Evolutionary conservation across 1,140 invertebrate species (phyloP), one percentile per base, ranked within the genome.

Genomic region (Euwallacea similis): DNA sequence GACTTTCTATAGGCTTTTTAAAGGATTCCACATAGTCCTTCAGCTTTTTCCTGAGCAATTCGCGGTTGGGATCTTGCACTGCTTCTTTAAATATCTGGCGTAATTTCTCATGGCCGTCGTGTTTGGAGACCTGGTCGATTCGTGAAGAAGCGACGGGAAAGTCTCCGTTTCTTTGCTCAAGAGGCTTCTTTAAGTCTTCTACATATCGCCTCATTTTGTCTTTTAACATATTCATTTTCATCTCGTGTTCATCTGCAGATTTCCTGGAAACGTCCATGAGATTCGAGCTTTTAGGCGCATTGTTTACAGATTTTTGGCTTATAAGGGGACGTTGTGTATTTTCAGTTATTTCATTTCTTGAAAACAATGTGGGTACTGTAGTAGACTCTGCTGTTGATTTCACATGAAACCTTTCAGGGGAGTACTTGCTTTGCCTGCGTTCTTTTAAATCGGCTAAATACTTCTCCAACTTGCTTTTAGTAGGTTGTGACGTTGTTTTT

Each of bases 361-460:
- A 33, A 33, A 33, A 33, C 21, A 33, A 4, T 33, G 21, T 1
- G 4, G 21, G 21, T 33, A 4, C 21, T 2, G 4, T 33, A 4
- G 21, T 33, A 4, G 21, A 33, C 21, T 33, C 21, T 33, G n/a
- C n/a, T n/a, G n/a, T n/a, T n/a, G 21, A 33, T 33, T 33, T 33
- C 4, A 33, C 21, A 4, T 33, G 21, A 33, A 33, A 58, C 46
- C 65, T 71, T 47, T 71, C 62, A 7, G 69, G 69, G 15, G 53
- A 46, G 44, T 71, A 71, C 16, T 21, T 56, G 15, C 54, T 69
- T 56, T 65, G 69, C 13, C 62, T 53, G 9, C 50, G 62, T 16
- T 71, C 62, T 13, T 71, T 71, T 58, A 71, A 44, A 8, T 71
- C 43, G 15, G 8, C 62, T n/a, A 64, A 59, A 50, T 71, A 71